phyloP scores from a whole-genome alignment of 2,113 vertebrate species.

The Labeo catla region DNA sequence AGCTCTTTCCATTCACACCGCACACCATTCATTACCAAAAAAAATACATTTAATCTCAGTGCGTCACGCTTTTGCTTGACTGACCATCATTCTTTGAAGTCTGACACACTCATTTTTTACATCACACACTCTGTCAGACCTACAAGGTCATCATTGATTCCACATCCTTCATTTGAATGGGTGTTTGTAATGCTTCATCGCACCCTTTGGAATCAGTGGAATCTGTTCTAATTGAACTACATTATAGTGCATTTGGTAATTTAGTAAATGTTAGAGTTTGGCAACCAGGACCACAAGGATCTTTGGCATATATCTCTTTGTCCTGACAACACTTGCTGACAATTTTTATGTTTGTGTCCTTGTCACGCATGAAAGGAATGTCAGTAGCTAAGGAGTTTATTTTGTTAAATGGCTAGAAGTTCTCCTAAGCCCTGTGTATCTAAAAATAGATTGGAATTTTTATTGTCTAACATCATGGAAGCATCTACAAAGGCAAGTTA shows the following conservation, averaged over 20 bases:
- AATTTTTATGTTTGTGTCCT: background rate
- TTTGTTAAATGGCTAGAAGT: background rate
- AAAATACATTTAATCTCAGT: background rate
- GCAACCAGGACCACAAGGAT: background rate
- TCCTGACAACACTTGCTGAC: slow-evolving; percentile 11
- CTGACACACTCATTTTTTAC: background rate
- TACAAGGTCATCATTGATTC: background rate
- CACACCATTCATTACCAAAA: slow-evolving; percentile 8
- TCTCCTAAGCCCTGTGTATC: background rate
- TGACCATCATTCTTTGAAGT: background rate
- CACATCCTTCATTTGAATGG: background rate
- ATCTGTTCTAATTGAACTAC: background rate
- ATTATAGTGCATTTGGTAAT: background rate
- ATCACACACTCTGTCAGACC: slow-evolving; percentile 15
- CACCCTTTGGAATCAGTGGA: background rate
- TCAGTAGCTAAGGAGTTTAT: background rate
- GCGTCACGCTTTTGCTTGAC: background rate
- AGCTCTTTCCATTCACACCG: slow-evolving; percentile 30
- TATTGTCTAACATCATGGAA: background rate
- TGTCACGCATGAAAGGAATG: slow-evolving; percentile 12
- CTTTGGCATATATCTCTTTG: background rate
- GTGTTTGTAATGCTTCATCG: background rate
- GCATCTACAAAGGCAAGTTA: background rate
- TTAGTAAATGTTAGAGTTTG: background rate
- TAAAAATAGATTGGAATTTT: background rate